Evolutionary conservation across 2,797 vertebrate species (phyloP), one percentile per base, ranked within the genome.

Genomic region (Rallus crepitans): DNA sequence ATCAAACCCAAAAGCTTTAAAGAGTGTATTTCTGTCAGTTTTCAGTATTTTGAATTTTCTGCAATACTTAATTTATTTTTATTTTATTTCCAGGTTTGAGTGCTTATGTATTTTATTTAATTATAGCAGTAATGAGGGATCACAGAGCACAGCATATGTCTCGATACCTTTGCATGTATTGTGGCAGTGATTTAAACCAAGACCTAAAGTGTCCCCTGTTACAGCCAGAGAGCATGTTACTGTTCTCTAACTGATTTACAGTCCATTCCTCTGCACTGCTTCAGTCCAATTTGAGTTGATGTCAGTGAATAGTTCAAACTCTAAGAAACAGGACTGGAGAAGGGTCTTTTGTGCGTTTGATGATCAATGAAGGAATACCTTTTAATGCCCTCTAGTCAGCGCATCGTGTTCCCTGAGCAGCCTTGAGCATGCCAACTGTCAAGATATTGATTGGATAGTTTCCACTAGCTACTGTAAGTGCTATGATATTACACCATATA

Each of bases 371-470:
- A 94, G 66, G 73, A 94, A 82, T 68, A 79, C 37, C 45, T 82
- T 94, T 94, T 33, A 87, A 69, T 35, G 30, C 30, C 42, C 31
- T 70, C 76, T 92, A 66, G 55, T 90, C 91, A 97, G 76, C 82
- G 93, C 64, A 55, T 56, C 87, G 80, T 85, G 82, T 59, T 97
- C 97, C 65, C 50, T 94, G 93, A 27, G 72, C 89, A 93, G 86
- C 71, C 91, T 45, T 75, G 65, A 89, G 90, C 61, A 42, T 37
- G 39, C 88, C 95, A 93, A 56, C 94, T 97, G 94, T 95, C 96
- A 94, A 93, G 94, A 82, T 94, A 97, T 82, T 84, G 95, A 90
- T 75, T 95, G 87, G 78, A 64, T 87, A 25, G 47, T 95, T 96
- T 95, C 93, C 76, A 87, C 90, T 85, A 90, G 89, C 95, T 96